Evolutionary conservation across 2,888 invertebrate species (phyloP).

Genomic region (Alitta virens): DNA sequence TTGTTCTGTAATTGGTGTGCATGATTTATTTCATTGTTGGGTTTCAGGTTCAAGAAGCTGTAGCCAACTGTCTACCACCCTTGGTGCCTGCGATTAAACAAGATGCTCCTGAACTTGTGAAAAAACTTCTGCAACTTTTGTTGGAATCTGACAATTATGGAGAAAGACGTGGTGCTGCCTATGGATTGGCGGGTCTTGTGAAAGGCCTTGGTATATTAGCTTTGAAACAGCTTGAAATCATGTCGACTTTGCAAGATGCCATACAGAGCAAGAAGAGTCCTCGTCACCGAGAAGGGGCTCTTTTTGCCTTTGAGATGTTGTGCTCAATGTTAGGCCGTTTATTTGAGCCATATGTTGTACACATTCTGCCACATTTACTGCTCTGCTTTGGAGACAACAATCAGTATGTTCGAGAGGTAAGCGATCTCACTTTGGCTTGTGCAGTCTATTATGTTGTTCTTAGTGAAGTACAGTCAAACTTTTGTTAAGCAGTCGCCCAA

Average conservation of each 20-base stretch:
- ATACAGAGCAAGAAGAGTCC: conserved; percentile 97
- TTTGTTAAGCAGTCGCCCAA: no score
- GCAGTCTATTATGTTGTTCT: no score
- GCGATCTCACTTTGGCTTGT: no score
- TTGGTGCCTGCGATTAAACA: conserved; percentile 88
- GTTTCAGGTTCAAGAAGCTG: conserved; percentile 87
- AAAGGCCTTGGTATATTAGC: conserved; percentile 96
- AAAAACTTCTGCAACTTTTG: conserved; percentile 66
- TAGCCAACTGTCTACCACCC: conserved; percentile 92
- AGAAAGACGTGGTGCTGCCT: conserved; percentile 78
- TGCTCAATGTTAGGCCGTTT: conserved; percentile 91
- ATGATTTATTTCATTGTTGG: neutral
- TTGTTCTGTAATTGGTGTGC: no score
- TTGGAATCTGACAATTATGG: conserved; percentile 54
- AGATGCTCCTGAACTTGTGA: conserved; percentile 83
- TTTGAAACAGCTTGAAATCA: conserved; percentile 91
- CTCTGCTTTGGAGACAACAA: conserved; percentile 94
- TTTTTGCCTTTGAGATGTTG: conserved; percentile 96
- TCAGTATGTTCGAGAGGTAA: conserved; percentile 79
- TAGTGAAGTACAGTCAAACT: no score
- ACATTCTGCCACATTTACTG: conserved; percentile 90
- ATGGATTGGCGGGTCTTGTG: conserved; percentile 90
- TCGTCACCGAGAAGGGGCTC: conserved; percentile 87
- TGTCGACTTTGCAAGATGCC: conserved; percentile 87
- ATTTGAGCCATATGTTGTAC: conserved; percentile 98